Evolutionary conservation across 2,113 vertebrate genomes (phyloP).

Genomic region (Chamaetylas fuelleborni): DNA sequence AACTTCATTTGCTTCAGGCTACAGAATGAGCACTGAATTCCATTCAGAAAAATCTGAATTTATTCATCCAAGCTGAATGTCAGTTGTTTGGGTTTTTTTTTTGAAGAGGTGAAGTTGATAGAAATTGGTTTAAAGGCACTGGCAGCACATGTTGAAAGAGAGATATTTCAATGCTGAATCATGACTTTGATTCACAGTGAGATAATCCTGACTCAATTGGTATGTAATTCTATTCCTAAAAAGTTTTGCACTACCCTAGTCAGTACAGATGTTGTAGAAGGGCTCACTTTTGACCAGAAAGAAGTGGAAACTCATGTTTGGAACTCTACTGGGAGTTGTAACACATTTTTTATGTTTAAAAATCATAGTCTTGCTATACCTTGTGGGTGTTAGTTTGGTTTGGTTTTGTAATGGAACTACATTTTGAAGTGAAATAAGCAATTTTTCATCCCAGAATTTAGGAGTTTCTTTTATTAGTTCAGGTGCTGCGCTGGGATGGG

Average conservation of each 20-base stretch:
- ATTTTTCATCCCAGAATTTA: neutral
- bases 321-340: neutral
- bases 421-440: neutral
- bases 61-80: neutral
- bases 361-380: neutral
- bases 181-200: neutral
- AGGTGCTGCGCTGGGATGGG: accelerated
- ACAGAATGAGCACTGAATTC: neutral
- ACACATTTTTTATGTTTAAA: neutral
- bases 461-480: neutral
- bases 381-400: neutral
- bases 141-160: neutral
- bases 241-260: accelerated
- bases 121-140: neutral
- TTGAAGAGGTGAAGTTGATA: neutral
- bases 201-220: neutral
- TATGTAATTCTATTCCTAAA: neutral
- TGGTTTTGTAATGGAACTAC: neutral
- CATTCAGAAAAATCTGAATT: neutral
- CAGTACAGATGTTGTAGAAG: neutral
- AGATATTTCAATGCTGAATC: neutral
- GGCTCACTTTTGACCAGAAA: neutral
- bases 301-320: neutral
- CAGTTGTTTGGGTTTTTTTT: neutral
- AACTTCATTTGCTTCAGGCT: neutral